A percentile compares a stretch with the other conserved stretches of the same genome.
These are phyloP conservation scores for Chiloscyllium plagiosum DNA, from an alignment of 2,113 vertebrate species.

Conservation along the genomic window DNA sequence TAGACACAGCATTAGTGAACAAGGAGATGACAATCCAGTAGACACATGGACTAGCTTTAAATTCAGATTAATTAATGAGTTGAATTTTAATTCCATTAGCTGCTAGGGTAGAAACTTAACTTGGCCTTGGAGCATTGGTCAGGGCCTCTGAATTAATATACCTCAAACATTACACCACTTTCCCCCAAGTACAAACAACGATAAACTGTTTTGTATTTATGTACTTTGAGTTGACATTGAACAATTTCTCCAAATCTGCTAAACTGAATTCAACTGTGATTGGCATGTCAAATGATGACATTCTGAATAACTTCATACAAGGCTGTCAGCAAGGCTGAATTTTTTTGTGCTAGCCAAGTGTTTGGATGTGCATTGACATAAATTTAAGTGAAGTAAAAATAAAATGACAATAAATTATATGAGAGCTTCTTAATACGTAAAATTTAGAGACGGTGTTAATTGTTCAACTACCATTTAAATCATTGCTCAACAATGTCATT, in stretches of 20 bases:
- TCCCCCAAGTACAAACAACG: background rate
- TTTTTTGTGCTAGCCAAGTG: background rate
- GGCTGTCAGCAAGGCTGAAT: background rate
- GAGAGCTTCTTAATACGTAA: background rate
- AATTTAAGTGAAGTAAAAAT: background rate
- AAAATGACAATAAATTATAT: background rate
- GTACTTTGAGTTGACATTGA: background rate
- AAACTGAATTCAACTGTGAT: background rate
- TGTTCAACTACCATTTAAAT: background rate
- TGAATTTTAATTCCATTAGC: too few species aligned
- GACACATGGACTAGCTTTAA: too few species aligned
- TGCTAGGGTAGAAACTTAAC: too few species aligned
- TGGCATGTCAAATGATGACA: background rate
- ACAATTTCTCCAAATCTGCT: background rate
- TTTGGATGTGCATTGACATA: background rate
- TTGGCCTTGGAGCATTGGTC: too few species aligned
- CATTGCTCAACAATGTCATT: background rate
- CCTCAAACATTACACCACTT: background rate
- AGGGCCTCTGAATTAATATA: too few species aligned
- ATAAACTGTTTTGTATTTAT: background rate
- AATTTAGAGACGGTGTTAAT: background rate
- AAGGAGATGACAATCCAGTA: too few species aligned
- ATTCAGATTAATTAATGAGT: too few species aligned
- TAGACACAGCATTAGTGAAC: too few species aligned
- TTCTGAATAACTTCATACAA: background rate